Evolutionary conservation across 2,113 vertebrate genomes (phyloP), one percentile per base, ranked within the genome.

Genomic region (Neofelis nebulosa): DNA sequence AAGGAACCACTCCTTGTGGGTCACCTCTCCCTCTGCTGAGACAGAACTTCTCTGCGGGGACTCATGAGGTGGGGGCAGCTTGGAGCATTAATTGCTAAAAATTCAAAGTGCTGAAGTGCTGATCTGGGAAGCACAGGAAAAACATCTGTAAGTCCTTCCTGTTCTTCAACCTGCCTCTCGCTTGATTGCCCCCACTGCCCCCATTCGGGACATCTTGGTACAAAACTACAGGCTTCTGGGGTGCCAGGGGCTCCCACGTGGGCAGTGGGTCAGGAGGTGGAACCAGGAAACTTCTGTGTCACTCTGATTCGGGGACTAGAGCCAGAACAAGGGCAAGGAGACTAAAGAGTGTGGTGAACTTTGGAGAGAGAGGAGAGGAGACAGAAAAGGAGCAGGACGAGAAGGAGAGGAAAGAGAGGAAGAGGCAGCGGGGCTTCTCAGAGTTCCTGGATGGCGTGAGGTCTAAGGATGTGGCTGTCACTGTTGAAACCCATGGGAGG

Each of bases 1-100:
- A 96, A 98, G 95, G 83, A 74, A 16, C 94, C 83, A 95, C 95
- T 97, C 93, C 97, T 91, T 96, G 95, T 91, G 89, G 98, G 98
- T 97, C 89, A 96, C 97, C 94, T 97, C 84, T 92, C 78, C 38
- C 94, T 98, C 97, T 89, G 55, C 79, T 91, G 85, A 80, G 95
- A 97, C 97, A 93, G 74, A 76, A 2, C 71, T 57, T 73, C 92
- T 92, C 97, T 95, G 85, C 68, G 92, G 86, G 98, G 97, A 96
- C 89, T 97, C 65, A 16, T 2, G 41, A 12, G 45, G 36, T 16
- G 3, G 19, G 48, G 68, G 63, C n/a, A 36, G 25, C 33, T 66
- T 19, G 16, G 89, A 86, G 91, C 61, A 87, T 74, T 97, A 96
- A 94, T 63, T 91, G 93, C 91, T 96, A 93, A 98, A 95, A 88